Percentiles rank a stretch among this genome's conserved stretches.
These are phyloP conservation scores for Nettapus auritus DNA, from an alignment of 2,113 vertebrate genomes.

Conservation along the genomic window DNA sequence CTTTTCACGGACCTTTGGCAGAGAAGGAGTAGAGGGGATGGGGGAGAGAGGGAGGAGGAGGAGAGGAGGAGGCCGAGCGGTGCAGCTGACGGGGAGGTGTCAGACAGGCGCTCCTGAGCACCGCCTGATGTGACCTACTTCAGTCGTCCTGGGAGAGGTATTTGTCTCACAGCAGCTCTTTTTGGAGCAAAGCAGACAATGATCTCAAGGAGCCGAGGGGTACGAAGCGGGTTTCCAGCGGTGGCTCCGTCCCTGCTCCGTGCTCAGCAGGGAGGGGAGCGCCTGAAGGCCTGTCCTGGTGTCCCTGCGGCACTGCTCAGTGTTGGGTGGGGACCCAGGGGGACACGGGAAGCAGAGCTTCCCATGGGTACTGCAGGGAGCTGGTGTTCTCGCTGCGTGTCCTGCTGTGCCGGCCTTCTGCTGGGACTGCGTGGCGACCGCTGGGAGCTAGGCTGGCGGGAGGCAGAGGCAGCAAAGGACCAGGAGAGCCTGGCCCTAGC, in stretches of 20 bases:
- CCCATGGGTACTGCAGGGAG: background rate
- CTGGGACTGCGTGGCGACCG: accelerated
- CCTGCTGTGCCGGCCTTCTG: background rate
- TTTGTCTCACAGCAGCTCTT: constrained; percentile 67
- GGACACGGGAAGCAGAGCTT: background rate
- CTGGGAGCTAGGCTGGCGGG: background rate
- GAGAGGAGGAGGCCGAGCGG: background rate
- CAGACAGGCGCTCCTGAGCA: constrained; percentile 24
- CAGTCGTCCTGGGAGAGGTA: constrained; percentile 12
- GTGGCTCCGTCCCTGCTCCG: background rate
- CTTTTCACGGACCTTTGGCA: background rate
- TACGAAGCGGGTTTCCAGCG: background rate
- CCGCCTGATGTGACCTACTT: constrained; percentile 57
- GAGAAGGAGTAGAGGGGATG: background rate
- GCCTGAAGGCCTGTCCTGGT: background rate
- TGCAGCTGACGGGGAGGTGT: background rate
- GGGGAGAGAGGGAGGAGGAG: background rate
- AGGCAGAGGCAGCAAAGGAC: background rate
- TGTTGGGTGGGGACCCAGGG: accelerated
- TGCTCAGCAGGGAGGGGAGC: background rate
- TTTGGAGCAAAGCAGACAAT: constrained; percentile 62
- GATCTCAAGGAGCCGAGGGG: constrained; percentile 56
- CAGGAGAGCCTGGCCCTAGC: background rate
- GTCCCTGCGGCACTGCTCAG: background rate
- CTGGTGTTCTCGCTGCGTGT: background rate